Evolutionary conservation across 2,888 invertebrate species (phyloP).

Genomic region (Tenodera sinensis): DNA sequence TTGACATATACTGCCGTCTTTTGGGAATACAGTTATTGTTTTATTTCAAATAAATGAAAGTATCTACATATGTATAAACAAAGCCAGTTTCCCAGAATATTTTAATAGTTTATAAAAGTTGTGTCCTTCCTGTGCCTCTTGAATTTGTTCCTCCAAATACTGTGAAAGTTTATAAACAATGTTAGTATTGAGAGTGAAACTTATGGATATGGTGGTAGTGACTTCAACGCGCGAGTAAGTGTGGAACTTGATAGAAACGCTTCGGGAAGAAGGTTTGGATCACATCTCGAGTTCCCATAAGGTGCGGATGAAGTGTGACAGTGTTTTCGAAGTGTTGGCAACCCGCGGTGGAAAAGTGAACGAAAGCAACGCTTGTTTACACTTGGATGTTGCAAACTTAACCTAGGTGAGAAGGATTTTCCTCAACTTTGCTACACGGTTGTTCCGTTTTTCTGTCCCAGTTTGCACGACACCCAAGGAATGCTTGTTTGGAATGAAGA

Average conservation of each 20-base stretch:
- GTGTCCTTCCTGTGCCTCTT: not conserved
- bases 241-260: not conserved
- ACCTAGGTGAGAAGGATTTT: not conserved
- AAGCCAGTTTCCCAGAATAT: not conserved
- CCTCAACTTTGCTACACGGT: not conserved
- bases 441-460: not conserved
- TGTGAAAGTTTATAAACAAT: not conserved
- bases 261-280: not conserved
- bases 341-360: not conserved
- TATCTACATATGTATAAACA: not conserved
- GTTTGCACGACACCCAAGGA: not conserved
- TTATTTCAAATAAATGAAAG: not conserved
- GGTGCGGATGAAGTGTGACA: not conserved
- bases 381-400: not conserved
- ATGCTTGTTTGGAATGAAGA: not conserved
- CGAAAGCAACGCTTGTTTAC: not conserved
- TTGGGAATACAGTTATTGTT: too few species aligned
- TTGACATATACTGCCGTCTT: too few species aligned
- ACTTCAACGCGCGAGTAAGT: constrained; percentile 1
- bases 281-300: not conserved
- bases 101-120: not conserved
- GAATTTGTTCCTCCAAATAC: not conserved
- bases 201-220: not conserved
- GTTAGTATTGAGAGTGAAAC: not conserved
- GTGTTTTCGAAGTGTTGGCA: not conserved